phyloP scores from a whole-genome alignment of 2,888 invertebrate species.

The Cryptocheilus praepositus region DNA sequence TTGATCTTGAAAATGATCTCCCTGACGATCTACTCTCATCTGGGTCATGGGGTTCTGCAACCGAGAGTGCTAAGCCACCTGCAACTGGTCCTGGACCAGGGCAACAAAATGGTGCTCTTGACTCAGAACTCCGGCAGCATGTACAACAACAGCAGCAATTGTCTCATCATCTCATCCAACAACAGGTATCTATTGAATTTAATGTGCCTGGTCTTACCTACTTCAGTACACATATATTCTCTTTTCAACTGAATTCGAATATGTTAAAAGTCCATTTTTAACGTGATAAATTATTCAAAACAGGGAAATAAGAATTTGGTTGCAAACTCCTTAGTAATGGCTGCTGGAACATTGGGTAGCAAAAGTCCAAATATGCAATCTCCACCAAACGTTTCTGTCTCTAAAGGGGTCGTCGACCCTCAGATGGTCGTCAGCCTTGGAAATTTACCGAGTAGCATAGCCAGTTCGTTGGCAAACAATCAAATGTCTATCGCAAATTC shows the following conservation, averaged over 20 bases:
- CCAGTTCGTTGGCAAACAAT: constrained; percentile 75
- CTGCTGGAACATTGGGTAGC: constrained; percentile 85
- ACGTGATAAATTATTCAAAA: constrained; percentile 69
- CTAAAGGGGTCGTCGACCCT: constrained; percentile 80
- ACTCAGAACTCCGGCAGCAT: constrained; percentile 76
- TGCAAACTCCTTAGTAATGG: constrained; percentile 83
- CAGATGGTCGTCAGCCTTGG: constrained; percentile 78
- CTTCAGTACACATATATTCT: background rate
- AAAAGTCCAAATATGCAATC: constrained; percentile 91
- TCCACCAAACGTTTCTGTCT: constrained; percentile 88
- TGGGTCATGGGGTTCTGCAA: constrained; percentile 82
- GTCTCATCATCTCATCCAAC: constrained; percentile 69
- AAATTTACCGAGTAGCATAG: constrained; percentile 77
- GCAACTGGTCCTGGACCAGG: constrained; percentile 90
- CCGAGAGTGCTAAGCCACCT: constrained; percentile 85
- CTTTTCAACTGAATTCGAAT: background rate
- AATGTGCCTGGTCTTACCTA: background rate
- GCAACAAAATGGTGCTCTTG: constrained; percentile 85
- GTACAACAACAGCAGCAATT: constrained; percentile 77
- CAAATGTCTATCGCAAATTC: constrained; percentile 74
- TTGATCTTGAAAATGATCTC: constrained; percentile 93
- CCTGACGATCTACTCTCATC: constrained; percentile 92
- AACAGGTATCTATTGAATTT: constrained; percentile 56
- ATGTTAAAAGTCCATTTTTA: background rate
- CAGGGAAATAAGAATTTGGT: constrained; percentile 85